Evolutionary conservation across 2,888 invertebrate species (phyloP).

Genomic region (Melinaea menophilus): DNA sequence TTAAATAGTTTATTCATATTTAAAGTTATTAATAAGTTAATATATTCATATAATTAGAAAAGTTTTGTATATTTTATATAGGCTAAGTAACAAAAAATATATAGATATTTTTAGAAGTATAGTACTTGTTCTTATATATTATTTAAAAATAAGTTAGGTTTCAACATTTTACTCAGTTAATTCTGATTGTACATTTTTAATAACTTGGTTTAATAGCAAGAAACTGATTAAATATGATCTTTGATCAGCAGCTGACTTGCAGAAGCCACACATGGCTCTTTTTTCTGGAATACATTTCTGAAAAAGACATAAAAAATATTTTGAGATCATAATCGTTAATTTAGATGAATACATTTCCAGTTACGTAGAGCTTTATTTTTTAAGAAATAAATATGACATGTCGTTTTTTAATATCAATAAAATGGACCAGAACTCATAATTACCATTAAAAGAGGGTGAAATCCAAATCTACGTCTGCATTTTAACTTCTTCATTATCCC

Average conservation of each 20-base stretch:
- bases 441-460: slow-evolving; percentile 27
- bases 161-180: slow-evolving; percentile 4
- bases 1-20: too few species aligned
- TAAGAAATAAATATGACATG: too few species aligned
- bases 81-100: too few species aligned
- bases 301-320: slow-evolving; percentile 12
- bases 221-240: slow-evolving; percentile 5
- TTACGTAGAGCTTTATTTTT: too few species aligned
- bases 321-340: neutral
- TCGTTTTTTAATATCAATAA: too few species aligned
- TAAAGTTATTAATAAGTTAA: too few species aligned
- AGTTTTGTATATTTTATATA: too few species aligned
- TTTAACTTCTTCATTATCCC: slow-evolving; percentile 12
- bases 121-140: too few species aligned
- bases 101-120: too few species aligned
- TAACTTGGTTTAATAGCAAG: slow-evolving; percentile 4
- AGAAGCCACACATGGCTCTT: slow-evolving; percentile 18
- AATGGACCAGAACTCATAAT: slow-evolving; percentile 11
- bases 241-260: neutral
- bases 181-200: neutral
- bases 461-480: slow-evolving; percentile 26
- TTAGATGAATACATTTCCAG: too few species aligned
- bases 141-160: neutral
- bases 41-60: too few species aligned
- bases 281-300: slow-evolving; percentile 30